These are phyloP conservation scores for Halcyon chelicuti DNA, from an alignment of 2,797 vertebrate species.

Conservation along the genomic window DNA sequence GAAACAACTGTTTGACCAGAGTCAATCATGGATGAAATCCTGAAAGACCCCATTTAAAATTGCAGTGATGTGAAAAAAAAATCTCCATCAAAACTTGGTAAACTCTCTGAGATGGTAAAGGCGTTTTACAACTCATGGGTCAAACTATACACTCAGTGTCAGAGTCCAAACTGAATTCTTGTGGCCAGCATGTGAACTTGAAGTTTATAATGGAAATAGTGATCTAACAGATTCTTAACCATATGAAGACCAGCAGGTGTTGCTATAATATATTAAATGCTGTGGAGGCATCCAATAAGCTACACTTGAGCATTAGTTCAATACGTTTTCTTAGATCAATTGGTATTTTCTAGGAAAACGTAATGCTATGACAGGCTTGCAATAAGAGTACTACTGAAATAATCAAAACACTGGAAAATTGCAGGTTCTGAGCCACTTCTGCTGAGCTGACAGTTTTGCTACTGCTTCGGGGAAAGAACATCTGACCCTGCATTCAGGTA, in stretches of 20 bases:
- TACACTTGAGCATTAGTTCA: background rate
- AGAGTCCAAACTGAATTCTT: background rate
- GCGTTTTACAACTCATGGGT: background rate
- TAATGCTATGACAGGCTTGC: background rate
- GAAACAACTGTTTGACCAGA: background rate
- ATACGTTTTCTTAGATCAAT: background rate
- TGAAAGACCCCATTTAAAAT: background rate
- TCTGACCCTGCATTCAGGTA: background rate
- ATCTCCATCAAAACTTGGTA: background rate
- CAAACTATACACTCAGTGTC: background rate
- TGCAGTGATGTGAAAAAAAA: background rate
- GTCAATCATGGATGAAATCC: background rate
- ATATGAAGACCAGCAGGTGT: conserved; percentile 46
- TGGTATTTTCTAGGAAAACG: background rate
- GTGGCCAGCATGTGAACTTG: background rate
- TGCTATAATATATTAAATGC: conserved; percentile 39
- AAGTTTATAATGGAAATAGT: background rate
- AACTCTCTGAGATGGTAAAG: background rate
- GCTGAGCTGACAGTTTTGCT: background rate
- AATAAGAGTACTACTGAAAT: background rate
- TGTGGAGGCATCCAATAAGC: background rate
- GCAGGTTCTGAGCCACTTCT: background rate
- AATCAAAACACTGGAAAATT: conserved; percentile 2
- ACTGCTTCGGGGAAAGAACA: background rate
- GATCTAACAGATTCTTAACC: conserved; percentile 21